Conservation (phyloP, 2,888 invertebrate genomes). For the Bugulina stolonifera region DNA sequence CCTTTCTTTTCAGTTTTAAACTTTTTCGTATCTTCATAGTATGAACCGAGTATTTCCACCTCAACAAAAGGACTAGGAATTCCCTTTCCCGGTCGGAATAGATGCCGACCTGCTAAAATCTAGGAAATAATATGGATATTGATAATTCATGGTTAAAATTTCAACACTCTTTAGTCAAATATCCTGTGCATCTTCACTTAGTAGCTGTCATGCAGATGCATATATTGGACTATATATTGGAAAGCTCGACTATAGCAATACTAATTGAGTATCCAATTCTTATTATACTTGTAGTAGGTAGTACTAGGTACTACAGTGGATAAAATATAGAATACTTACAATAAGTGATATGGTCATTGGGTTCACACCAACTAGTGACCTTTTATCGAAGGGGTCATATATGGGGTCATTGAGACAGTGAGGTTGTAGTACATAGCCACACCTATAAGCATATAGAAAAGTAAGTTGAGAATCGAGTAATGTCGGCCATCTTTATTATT, state of each 20-base stretch:
- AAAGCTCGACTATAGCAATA: too few relatives aligned
- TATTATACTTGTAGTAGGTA: too few relatives aligned
- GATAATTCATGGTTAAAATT: too few relatives aligned
- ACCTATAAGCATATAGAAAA: slow-evolving; percentile 54
- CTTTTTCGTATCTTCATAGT: slow-evolving; percentile 76
- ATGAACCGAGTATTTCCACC: slow-evolving; percentile 80
- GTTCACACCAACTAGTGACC: slow-evolving; percentile 53
- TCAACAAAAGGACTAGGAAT: slow-evolving; percentile 85
- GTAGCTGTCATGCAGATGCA: too few relatives aligned
- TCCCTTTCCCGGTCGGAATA: slow-evolving; percentile 69
- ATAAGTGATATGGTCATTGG: slow-evolving; percentile 65
- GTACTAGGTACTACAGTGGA: too few relatives aligned
- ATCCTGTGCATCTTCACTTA: too few relatives aligned
- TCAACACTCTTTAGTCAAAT: too few relatives aligned
- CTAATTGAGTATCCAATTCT: too few relatives aligned
- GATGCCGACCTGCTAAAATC: slow-evolving; percentile 82
- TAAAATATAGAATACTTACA: slow-evolving; percentile 42
- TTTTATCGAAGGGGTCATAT: slow-evolving; percentile 66
- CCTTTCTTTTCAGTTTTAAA: slow-evolving; percentile 77
- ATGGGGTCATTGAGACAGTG: slow-evolving; percentile 73
- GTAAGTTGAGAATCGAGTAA: too few relatives aligned
- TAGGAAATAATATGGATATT: too few relatives aligned
- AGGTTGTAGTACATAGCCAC: slow-evolving; percentile 87
- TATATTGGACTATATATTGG: too few relatives aligned
- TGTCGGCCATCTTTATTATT: too few relatives aligned